Evolutionary conservation across 2,113 vertebrate genomes (phyloP), one percentile per base, ranked within the genome.

Genomic region (Ptilonorhynchus violaceus): DNA sequence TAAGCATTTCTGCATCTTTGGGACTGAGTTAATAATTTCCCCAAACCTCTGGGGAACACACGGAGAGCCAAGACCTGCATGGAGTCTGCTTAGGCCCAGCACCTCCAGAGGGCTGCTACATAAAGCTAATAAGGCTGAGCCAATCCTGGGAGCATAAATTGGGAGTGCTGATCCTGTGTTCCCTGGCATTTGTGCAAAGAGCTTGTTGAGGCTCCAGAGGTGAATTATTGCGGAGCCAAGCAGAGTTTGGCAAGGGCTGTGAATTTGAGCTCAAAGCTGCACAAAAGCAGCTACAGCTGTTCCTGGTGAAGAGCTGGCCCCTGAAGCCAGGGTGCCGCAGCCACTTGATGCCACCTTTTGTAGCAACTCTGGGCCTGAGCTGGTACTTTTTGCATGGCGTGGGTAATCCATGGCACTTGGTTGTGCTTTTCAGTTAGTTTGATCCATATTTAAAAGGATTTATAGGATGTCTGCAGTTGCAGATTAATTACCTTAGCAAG

Each of bases 221-320:
- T 93, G 69, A 85, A 81, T 85, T 85, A 59, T 22, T 27, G 21
- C 0, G 0, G 62, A 96, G 74, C 62, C 66, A 89, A 82, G 81
- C 30, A 47, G 66, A 33, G 15, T 75, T 56, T 96, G 92, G 88
- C 74, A 89, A 35, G 66, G 44, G 13, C 66, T 93, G 52, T n/a
- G 56, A 85, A 56, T 85, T 5, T 85, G 73, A 94, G 64, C 60
- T 94, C 47, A 56, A 41, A 89, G 77, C 73, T 81, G 27, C 47
- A 30, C 46, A 56, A 75, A 95, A 93, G 52, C 88, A 52, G 52
- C 49, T 68, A 13, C 69, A 91, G 81, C 89, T 93, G 85, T 87
- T 94, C 12, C 47, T 0, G 0, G 10, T 44, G 73, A 62, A 55
- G 76, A 70, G 64, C 39, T 39, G 69, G 35, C 35, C 56, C 23